These are phyloP conservation scores for Peromyscus melanophrys DNA, from an alignment of 2,797 vertebrate genomes.

Conservation along the genomic window DNA sequence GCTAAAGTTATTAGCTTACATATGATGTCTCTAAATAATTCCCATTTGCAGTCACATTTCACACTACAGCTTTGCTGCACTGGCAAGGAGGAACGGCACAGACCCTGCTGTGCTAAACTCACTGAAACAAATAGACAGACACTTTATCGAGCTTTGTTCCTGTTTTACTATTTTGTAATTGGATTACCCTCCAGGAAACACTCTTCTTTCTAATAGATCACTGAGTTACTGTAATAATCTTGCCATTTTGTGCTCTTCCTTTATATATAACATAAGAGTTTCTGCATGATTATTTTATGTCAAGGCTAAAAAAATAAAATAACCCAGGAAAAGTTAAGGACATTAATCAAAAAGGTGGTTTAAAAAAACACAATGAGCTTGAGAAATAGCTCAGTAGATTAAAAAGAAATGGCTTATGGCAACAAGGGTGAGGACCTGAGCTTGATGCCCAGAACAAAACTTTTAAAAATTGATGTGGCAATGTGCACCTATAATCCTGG, in stretches of 20 bases:
- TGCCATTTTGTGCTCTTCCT: conserved; percentile 72
- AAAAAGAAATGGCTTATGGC: neutral
- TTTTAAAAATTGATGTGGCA: neutral
- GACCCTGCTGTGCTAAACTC: conserved; percentile 91
- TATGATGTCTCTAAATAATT: conserved; percentile 86
- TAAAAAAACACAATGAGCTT: neutral
- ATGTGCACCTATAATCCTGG: neutral
- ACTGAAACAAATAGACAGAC: conserved; percentile 92
- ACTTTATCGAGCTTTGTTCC: conserved; percentile 88
- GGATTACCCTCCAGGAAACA: conserved; percentile 88
- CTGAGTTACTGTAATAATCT: conserved; percentile 85
- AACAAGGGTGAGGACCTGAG: no score
- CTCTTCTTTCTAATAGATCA: conserved; percentile 85
- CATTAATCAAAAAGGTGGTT: conserved; percentile 59
- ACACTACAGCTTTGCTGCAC: conserved; percentile 86
- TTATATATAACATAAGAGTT: conserved; percentile 69
- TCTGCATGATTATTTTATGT: conserved; percentile 80
- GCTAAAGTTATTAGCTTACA: conserved; percentile 87
- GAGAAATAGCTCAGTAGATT: neutral
- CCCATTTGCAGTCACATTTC: conserved; percentile 87
- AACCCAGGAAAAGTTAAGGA: conserved; percentile 49
- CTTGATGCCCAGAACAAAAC: neutral
- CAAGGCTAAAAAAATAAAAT: conserved; percentile 74
- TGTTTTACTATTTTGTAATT: conserved; percentile 91
- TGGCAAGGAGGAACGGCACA: conserved; percentile 87